These are phyloP conservation scores for Brachystomella parvula DNA, from an alignment of 1,140 invertebrate genomes.

Conservation along the genomic window DNA sequence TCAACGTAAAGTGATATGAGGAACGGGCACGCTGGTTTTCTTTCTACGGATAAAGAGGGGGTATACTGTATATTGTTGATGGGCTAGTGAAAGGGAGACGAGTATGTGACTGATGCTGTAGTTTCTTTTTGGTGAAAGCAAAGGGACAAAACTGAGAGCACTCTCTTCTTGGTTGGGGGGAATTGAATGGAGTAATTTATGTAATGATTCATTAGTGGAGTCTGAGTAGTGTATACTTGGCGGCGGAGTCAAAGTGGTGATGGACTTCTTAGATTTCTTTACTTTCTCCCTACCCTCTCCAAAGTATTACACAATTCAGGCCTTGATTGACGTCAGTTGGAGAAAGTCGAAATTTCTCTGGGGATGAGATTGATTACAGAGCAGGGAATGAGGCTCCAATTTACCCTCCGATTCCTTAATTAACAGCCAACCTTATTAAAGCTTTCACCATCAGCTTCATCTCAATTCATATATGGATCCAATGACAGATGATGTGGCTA, in stretches of 20 bases:
- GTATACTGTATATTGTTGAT: not conserved
- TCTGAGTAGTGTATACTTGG: too few species aligned
- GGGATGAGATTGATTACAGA: not conserved
- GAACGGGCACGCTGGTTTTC: too few species aligned
- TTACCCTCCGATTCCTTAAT: too few species aligned
- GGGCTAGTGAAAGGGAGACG: not conserved
- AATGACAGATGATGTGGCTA: too few species aligned
- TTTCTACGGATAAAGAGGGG: not conserved
- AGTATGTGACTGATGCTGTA: not conserved
- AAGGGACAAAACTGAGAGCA: not conserved
- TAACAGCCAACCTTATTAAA: not conserved
- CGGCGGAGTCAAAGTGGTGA: too few species aligned
- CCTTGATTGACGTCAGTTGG: not conserved
- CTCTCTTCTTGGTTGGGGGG: not conserved
- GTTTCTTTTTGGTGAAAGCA: conserved; percentile 1
- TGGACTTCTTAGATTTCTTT: too few species aligned
- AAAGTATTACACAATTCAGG: not conserved
- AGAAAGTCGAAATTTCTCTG: too few species aligned
- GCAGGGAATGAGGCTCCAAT: too few species aligned
- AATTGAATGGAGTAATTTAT: not conserved
- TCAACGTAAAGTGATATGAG: too few species aligned
- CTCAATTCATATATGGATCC: too few species aligned
- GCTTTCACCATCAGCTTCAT: too few species aligned
- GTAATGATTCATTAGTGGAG: conserved; percentile 8
- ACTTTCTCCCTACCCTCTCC: not conserved